Percentiles rank a stretch among this genome's conserved stretches.
Conservation (phyloP, 1,140 invertebrate species). For the Ips nitidus region DNA sequence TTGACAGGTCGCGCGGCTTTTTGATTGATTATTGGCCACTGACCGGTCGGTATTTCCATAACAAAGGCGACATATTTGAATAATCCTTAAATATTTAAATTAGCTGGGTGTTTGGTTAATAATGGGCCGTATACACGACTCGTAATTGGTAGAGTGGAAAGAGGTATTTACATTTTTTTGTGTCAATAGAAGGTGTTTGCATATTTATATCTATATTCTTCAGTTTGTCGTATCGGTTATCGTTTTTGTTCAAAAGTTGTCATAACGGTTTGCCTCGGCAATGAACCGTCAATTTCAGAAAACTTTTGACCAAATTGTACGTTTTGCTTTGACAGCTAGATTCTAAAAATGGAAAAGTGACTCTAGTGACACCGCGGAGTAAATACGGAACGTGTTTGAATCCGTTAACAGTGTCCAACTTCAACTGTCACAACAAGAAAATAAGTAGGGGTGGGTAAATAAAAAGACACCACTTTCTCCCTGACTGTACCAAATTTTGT, state of each 20-base stretch:
- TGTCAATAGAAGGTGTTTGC: constrained; percentile 6
- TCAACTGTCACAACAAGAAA: too few relatives aligned
- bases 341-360: too few relatives aligned
- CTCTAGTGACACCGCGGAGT: too few relatives aligned
- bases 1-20: constrained; percentile 14
- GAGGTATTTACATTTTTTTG: constrained; percentile 8
- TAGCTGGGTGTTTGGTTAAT: constrained; percentile 5
- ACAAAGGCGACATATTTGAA: constrained; percentile 8
- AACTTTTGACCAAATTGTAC: too few relatives aligned
- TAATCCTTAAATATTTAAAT: constrained; percentile 15
- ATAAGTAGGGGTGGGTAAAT: too few relatives aligned
- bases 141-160: constrained; percentile 14
- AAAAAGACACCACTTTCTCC: too few relatives aligned
- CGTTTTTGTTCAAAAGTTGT: neutral
- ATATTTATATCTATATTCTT: constrained; percentile 2
- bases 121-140: neutral
- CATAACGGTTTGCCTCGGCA: neutral
- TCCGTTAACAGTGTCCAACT: too few relatives aligned
- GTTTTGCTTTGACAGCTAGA: too few relatives aligned
- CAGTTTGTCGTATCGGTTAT: constrained; percentile 1
- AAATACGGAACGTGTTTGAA: too few relatives aligned
- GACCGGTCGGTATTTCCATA: constrained; percentile 11
- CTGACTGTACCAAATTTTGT: too few relatives aligned
- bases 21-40: constrained; percentile 13
- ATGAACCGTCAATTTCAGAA: neutral